Evolutionary conservation across 2,797 vertebrate genomes (phyloP).

Genomic region (Adelosebastes latens): DNA sequence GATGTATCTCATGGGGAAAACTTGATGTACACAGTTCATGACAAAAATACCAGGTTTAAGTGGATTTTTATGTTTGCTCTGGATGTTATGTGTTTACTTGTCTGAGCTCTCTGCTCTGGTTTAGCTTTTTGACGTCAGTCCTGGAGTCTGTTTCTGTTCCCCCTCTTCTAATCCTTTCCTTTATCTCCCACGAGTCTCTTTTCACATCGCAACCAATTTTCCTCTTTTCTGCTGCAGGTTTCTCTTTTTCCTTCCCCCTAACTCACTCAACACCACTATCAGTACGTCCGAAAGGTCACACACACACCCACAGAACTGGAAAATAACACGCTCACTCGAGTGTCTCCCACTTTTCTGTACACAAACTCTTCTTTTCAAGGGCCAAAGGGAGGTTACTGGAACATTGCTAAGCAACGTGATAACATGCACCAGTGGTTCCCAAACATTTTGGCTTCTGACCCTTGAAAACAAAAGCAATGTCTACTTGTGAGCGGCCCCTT

Average conservation of each 20-base stretch:
- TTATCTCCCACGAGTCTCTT: conserved; percentile 29
- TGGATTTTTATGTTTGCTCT: conserved; percentile 9
- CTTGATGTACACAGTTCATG: not conserved
- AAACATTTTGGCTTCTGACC: conserved; percentile 23
- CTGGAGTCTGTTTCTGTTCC: conserved; percentile 24
- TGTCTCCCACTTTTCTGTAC: conserved; percentile 33
- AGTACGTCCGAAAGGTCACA: conserved; percentile 54
- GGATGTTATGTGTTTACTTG: conserved; percentile 11
- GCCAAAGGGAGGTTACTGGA: conserved; percentile 49
- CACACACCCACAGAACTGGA: conserved; percentile 59
- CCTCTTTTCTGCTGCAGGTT: conserved; percentile 30
- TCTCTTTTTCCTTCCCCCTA: conserved; percentile 30
- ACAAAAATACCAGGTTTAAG: not conserved
- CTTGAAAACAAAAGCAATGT: not conserved
- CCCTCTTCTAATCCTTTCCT: conserved; percentile 24
- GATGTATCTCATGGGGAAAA: not conserved
- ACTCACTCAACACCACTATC: conserved; percentile 43
- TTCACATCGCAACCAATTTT: conserved; percentile 38
- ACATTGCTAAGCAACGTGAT: conserved; percentile 61
- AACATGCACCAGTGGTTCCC: conserved; percentile 32
- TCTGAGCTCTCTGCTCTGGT: not conserved
- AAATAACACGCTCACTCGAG: conserved; percentile 23
- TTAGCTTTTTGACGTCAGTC: not conserved
- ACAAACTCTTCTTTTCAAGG: conserved; percentile 41
- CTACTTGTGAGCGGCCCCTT: not conserved